Evolutionary conservation across 2,888 invertebrate species (phyloP).

Genomic region (Callinectes sapidus): DNA sequence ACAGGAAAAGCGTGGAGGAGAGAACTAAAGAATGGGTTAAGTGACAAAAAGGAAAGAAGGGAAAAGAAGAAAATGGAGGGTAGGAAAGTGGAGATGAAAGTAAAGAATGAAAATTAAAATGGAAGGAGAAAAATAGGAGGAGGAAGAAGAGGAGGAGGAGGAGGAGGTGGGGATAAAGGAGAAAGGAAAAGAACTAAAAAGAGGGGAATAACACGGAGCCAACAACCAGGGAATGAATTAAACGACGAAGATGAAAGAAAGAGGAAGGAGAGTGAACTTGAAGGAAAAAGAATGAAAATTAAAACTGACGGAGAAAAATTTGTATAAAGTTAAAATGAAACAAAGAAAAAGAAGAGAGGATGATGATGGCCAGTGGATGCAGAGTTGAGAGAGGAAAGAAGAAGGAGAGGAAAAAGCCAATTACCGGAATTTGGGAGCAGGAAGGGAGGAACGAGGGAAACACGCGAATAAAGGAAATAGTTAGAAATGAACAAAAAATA

Average conservation of each 20-base stretch:
- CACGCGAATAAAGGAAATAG: slow-evolving; percentile 2
- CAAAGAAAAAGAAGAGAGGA: neutral
- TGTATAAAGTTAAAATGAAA: neutral
- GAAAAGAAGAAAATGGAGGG: neutral
- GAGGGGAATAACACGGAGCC: neutral
- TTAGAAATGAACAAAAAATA: neutral
- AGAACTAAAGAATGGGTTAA: neutral
- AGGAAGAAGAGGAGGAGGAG: neutral
- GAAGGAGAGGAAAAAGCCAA: neutral
- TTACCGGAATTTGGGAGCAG: neutral
- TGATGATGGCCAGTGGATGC: neutral
- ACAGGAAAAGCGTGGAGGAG: neutral
- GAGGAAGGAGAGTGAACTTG: too few relatives aligned
- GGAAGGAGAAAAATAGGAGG: neutral
- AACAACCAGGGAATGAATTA: neutral
- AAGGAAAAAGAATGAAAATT: neutral
- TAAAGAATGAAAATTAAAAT: neutral
- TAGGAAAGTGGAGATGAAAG: neutral
- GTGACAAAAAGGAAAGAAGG: neutral
- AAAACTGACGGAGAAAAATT: neutral
- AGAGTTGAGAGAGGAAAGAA: neutral
- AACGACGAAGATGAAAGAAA: neutral
- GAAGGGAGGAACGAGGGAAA: slow-evolving; percentile 29
- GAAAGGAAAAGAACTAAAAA: neutral
- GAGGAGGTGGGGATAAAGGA: too few relatives aligned